Conservation (phyloP, 2,888 invertebrate genomes). For the Campopleginae sp. region DNA sequence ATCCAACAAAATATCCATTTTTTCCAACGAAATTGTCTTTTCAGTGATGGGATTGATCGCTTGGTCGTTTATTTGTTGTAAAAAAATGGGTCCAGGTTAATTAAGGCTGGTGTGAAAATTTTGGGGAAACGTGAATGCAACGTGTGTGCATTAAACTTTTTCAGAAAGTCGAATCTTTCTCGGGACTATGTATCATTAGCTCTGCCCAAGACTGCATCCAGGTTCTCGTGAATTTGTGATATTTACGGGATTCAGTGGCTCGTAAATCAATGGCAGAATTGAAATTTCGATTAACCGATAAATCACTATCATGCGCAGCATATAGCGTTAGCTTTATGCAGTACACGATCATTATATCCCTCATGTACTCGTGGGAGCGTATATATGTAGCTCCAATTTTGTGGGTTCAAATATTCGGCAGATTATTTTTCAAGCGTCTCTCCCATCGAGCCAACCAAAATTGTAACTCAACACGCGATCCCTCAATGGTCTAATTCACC, state of each 20-base stretch:
- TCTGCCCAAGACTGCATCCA: not conserved
- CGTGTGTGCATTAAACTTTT: not conserved
- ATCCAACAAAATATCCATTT: no score
- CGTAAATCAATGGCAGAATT: slow-evolving; percentile 75
- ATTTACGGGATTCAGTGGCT: slow-evolving; percentile 71
- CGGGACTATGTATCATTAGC: not conserved
- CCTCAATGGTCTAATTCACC: not conserved
- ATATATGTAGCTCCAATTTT: slow-evolving; percentile 9
- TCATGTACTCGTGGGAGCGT: not conserved
- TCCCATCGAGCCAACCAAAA: not conserved
- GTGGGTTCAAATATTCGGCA: not conserved
- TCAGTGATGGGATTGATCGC: no score
- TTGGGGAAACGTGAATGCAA: no score
- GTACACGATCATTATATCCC: slow-evolving; percentile 35
- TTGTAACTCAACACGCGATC: slow-evolving; percentile 34
- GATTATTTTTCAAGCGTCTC: slow-evolving; percentile 22
- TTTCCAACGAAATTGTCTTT: no score
- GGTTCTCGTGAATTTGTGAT: slow-evolving; percentile 72
- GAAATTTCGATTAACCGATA: slow-evolving; percentile 76
- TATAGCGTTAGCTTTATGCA: slow-evolving; percentile 41
- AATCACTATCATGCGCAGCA: slow-evolving; percentile 73
- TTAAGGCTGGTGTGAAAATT: no score
- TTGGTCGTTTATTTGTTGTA: no score
- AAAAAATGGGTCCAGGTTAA: no score
- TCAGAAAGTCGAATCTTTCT: not conserved